phyloP scores from a whole-genome alignment of 2,888 invertebrate species.

The Cephus spinipes region DNA sequence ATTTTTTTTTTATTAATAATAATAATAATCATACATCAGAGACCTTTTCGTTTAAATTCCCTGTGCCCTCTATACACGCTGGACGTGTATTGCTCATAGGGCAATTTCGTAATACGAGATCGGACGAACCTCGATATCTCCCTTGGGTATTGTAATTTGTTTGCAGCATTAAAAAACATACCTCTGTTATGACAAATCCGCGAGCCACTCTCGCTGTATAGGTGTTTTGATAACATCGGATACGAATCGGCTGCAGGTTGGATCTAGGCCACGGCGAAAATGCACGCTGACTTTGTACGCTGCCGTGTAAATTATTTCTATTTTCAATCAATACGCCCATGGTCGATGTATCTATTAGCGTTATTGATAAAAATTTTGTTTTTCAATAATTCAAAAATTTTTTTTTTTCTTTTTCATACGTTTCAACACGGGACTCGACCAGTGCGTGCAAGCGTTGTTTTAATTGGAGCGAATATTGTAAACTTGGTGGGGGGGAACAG shows the following conservation, averaged over 20 bases:
- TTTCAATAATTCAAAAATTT: not conserved
- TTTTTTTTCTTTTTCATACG: not conserved
- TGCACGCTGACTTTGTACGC: not conserved
- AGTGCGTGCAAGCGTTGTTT: not conserved
- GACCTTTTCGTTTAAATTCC: rapidly evolving
- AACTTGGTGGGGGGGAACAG: not conserved
- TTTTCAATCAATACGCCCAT: not conserved
- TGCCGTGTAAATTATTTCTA: not conserved
- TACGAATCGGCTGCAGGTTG: not conserved
- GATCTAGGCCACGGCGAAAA: not conserved
- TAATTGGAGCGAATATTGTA: not conserved
- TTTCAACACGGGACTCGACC: not conserved
- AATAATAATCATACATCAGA: too few species aligned
- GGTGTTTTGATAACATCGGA: not conserved
- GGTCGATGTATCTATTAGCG: not conserved
- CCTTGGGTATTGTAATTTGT: slow-evolving; percentile 23
- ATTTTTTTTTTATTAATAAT: too few species aligned
- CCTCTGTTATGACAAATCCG: slow-evolving; percentile 44
- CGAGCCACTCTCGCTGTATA: slow-evolving; percentile 26
- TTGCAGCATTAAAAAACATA: slow-evolving; percentile 36
- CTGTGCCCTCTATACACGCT: too few species aligned
- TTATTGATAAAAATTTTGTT: not conserved
- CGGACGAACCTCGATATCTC: not conserved
- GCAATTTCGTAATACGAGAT: not conserved
- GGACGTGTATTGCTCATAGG: too few species aligned